Percentiles rank a stretch among this genome's conserved stretches.
Conservation (phyloP, 1,140 invertebrate genomes). For the Plodia interpunctella region DNA sequence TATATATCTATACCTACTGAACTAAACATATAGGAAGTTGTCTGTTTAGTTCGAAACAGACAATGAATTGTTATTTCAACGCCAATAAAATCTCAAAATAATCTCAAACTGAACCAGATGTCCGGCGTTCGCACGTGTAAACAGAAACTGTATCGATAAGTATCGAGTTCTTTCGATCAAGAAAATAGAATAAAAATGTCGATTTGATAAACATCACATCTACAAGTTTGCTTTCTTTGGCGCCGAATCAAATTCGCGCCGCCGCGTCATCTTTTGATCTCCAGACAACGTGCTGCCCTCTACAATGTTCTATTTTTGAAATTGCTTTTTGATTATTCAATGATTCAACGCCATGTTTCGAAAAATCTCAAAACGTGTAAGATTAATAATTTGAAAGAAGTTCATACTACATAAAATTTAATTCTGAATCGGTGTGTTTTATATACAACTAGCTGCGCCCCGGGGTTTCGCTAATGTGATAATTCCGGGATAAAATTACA, state of each 20-base stretch:
- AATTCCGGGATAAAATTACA: too few relatives aligned
- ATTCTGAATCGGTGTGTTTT: too few relatives aligned
- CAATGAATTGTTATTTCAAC: constrained; percentile 7
- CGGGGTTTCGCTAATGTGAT: too few relatives aligned
- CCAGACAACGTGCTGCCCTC: not conserved
- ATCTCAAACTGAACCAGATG: not conserved
- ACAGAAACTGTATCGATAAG: constrained; percentile 5
- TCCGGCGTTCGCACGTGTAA: not conserved
- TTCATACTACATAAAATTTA: too few relatives aligned
- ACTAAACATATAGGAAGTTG: not conserved
- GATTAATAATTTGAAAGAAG: too few relatives aligned
- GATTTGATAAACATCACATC: constrained; percentile 4
- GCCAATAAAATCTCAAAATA: constrained; percentile 8
- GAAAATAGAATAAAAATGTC: constrained; percentile 6
- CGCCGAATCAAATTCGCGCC: not conserved
- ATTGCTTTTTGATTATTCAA: not conserved
- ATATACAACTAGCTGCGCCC: too few relatives aligned
- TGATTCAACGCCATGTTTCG: not conserved
- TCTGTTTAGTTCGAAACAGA: not conserved
- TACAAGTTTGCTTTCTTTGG: constrained; percentile 10
- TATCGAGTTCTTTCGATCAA: constrained; percentile 7
- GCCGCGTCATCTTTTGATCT: constrained; percentile 6
- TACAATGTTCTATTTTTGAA: not conserved
- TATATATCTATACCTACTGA: too few relatives aligned
- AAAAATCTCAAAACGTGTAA: too few relatives aligned